Evolutionary conservation across 2,113 vertebrate genomes (phyloP).

Genomic region (Zootoca vivipara): DNA sequence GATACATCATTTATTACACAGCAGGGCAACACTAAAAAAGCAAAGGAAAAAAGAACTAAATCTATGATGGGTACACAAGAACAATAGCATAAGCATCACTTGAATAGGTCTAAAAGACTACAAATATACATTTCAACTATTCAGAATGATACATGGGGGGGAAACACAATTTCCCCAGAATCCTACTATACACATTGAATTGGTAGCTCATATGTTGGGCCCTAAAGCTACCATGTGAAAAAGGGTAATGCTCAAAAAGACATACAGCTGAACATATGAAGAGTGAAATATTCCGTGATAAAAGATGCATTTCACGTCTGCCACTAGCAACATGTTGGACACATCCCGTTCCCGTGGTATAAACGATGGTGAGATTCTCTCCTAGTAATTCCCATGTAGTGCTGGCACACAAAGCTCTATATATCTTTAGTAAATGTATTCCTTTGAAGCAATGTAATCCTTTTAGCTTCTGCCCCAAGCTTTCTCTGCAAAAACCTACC

Average conservation of each 20-base stretch:
- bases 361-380: neutral
- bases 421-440: too few relatives aligned
- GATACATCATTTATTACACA: conserved; percentile 94
- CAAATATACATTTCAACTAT: conserved; percentile 97
- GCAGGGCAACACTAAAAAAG: conserved; percentile 92
- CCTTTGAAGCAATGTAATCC: too few relatives aligned
- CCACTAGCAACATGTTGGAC: neutral
- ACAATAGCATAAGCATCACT: conserved; percentile 87
- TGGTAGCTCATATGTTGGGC: conserved; percentile 75
- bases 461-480: too few relatives aligned
- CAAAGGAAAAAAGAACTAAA: conserved; percentile 80
- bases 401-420: neutral
- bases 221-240: conserved; percentile 75
- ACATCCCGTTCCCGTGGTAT: neutral
- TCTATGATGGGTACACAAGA: conserved; percentile 89
- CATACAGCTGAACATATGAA: conserved; percentile 73
- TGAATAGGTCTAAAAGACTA: conserved; percentile 98
- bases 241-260: conserved; percentile 71
- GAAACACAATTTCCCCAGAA: conserved; percentile 83
- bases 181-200: conserved; percentile 80
- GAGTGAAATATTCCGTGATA: conserved; percentile 50
- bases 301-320: neutral
- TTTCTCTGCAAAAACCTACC: too few relatives aligned
- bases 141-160: conserved; percentile 88
- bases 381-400: neutral